Percentiles rank a stretch among this genome's conserved stretches.
Evolutionary conservation across 2,797 vertebrate genomes (phyloP).

Genomic region (Acanthurus lineatus): DNA sequence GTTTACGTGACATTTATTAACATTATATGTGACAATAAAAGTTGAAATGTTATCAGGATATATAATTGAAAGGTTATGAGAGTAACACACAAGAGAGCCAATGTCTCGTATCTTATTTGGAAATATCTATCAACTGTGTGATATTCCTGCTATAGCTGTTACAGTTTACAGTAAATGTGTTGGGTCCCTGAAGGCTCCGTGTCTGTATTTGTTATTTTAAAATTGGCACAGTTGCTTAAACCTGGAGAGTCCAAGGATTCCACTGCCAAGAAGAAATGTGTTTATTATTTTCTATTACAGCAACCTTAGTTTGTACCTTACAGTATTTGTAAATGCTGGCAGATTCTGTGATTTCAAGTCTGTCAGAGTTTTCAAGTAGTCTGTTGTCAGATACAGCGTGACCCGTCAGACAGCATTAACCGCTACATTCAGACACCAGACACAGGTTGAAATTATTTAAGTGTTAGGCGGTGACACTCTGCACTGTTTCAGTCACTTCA

Average conservation of each 20-base stretch:
- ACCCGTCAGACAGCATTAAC: constrained; percentile 33
- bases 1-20: constrained; percentile 73
- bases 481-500: constrained; percentile 44
- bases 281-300: constrained; percentile 41
- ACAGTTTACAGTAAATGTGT: constrained; percentile 61
- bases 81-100: constrained; percentile 53
- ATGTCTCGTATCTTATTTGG: constrained; percentile 63
- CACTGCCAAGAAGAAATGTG: constrained; percentile 15
- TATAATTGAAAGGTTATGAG: constrained; percentile 72
- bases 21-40: constrained; percentile 70
- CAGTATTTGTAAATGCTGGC: constrained; percentile 25
- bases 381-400: constrained; percentile 19
- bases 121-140: constrained; percentile 61
- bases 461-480: constrained; percentile 32
- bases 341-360: constrained; percentile 28
- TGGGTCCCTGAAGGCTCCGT: constrained; percentile 50
- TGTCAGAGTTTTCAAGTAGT: constrained; percentile 32
- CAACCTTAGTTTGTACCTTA: constrained; percentile 6
- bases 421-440: constrained; percentile 29
- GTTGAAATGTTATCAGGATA: constrained; percentile 58
- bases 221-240: constrained; percentile 60
- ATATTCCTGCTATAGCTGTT: constrained; percentile 47
- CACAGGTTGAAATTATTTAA: constrained; percentile 38
- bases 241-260: constrained; percentile 46
- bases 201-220: constrained; percentile 74